Percentiles rank a stretch among this genome's conserved stretches.
Evolutionary conservation across 1,140 invertebrate species (phyloP).

Genomic region (Scaptodrosophila lebanonensis): DNA sequence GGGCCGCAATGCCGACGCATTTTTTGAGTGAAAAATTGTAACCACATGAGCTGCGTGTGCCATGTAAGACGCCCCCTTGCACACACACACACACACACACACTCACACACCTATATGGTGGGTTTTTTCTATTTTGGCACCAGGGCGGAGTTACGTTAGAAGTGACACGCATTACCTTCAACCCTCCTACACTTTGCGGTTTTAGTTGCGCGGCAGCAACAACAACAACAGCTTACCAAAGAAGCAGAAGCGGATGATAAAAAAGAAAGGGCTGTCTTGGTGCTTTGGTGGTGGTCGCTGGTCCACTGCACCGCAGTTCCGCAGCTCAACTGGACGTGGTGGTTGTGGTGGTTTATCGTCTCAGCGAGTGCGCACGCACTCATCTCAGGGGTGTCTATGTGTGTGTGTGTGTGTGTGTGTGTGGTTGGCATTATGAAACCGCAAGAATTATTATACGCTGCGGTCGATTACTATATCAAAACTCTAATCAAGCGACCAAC

Average conservation of each 20-base stretch:
- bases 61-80: slow-evolving; percentile 20
- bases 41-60: slow-evolving; percentile 24
- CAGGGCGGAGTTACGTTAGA: slow-evolving; percentile 42
- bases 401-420: slow-evolving; percentile 21
- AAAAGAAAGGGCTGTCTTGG: slow-evolving; percentile 4
- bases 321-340: slow-evolving; percentile 13
- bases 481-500: slow-evolving; percentile 49
- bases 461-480: slow-evolving; percentile 73
- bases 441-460: slow-evolving; percentile 76
- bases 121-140: slow-evolving; percentile 14
- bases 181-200: slow-evolving; percentile 65
- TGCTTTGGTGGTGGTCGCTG: slow-evolving; percentile 10
- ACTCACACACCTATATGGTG: neutral
- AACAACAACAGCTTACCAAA: neutral
- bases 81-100: slow-evolving; percentile 19
- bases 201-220: slow-evolving; percentile 32
- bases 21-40: slow-evolving; percentile 47
- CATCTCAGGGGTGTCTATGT: slow-evolving; percentile 33
- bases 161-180: slow-evolving; percentile 30
- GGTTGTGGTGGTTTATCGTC: slow-evolving; percentile 39
- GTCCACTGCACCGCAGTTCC: too few species aligned
- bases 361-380: slow-evolving; percentile 61
- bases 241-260: too few species aligned
- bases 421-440: slow-evolving; percentile 74
- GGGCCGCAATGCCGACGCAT: neutral